Conservation (phyloP, 2,113 vertebrate species). For the Steatornis caripensis region DNA sequence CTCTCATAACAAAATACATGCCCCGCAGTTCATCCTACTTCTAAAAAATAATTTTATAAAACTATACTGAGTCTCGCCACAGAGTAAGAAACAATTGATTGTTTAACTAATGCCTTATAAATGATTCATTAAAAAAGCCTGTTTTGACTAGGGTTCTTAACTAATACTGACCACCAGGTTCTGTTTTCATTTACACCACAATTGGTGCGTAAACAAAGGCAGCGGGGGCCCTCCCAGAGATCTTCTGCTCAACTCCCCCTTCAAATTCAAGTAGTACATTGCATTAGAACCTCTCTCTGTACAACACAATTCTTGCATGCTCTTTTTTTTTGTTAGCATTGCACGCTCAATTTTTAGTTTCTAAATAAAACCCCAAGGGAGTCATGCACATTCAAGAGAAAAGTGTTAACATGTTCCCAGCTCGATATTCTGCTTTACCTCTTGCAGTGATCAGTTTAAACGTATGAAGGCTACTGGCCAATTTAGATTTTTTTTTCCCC, state of each 20-base stretch:
- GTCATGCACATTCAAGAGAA: not conserved
- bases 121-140: not conserved
- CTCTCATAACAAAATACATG: not conserved
- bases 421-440: not conserved
- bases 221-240: not conserved
- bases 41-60: not conserved
- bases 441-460: slow-evolving; percentile 9
- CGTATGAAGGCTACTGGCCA: not conserved
- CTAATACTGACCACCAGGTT: not conserved
- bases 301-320: not conserved
- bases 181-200: slow-evolving; percentile 31
- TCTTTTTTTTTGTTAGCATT: not conserved
- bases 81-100: not conserved
- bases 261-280: not conserved
- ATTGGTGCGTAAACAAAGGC: not conserved
- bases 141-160: not conserved
- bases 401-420: not conserved
- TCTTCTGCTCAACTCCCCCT: not conserved
- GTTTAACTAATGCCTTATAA: not conserved
- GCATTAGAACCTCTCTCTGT: not conserved
- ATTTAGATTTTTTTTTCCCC: not conserved
- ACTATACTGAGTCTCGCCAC: not conserved
- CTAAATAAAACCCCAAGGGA: not conserved
- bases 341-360: not conserved
- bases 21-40: not conserved